Conservation (phyloP, 2,797 vertebrate genomes). For the Buphagus erythrorhynchus region DNA sequence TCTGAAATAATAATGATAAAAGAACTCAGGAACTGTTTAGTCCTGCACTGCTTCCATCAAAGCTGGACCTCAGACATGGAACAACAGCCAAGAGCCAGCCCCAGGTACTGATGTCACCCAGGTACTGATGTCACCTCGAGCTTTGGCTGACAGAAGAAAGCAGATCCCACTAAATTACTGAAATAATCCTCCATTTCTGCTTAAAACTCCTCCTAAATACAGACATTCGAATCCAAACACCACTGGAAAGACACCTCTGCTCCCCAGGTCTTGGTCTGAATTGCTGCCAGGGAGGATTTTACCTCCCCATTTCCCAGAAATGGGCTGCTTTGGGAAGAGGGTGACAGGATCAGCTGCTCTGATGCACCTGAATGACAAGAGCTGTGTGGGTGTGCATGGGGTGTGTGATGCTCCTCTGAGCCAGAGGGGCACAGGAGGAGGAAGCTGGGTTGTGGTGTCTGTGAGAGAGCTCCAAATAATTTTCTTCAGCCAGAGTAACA, state of each 20-base stretch:
- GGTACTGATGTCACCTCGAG: neutral
- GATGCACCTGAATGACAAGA: neutral
- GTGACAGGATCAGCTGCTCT: neutral
- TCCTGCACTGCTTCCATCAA: neutral
- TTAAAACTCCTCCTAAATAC: neutral
- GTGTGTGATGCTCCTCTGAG: neutral
- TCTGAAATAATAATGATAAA: neutral
- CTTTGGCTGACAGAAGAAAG: neutral
- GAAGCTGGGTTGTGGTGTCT: neutral
- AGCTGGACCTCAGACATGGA: neutral
- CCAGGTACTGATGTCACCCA: neutral
- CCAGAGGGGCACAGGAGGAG: neutral
- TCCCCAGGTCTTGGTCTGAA: neutral
- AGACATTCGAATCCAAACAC: neutral
- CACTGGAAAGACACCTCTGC: neutral
- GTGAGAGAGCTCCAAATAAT: neutral
- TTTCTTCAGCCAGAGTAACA: neutral
- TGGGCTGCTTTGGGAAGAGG: neutral
- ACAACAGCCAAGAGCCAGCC: neutral
- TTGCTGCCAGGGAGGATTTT: neutral
- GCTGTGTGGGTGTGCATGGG: neutral
- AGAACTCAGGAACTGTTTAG: fast-evolving
- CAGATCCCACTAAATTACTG: neutral
- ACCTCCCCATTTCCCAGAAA: neutral
- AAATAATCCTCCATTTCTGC: neutral